These are phyloP conservation scores for Propithecus deckenii DNA, from an alignment of 2,797 vertebrate species.

Conservation along the genomic window DNA sequence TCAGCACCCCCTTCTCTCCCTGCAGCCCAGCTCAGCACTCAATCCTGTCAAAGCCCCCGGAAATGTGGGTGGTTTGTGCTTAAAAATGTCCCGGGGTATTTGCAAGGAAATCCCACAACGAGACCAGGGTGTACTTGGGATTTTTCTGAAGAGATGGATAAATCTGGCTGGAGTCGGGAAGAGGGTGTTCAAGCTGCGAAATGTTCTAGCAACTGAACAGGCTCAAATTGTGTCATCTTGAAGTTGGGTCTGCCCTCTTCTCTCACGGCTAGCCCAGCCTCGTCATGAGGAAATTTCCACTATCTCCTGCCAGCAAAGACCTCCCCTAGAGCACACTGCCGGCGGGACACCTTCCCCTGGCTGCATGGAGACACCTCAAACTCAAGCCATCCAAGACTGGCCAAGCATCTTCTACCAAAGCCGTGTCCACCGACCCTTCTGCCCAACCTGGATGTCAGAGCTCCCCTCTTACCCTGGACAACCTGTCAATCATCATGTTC, in stretches of 20 bases:
- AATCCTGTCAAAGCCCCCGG: neutral
- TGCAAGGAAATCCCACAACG: conserved; percentile 24
- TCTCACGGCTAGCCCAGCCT: neutral
- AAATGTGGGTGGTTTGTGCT: neutral
- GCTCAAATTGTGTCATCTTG: neutral
- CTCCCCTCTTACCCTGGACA: neutral
- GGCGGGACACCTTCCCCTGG: neutral
- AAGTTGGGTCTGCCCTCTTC: neutral
- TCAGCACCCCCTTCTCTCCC: neutral
- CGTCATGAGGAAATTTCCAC: neutral
- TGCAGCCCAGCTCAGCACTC: neutral
- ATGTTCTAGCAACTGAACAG: neutral
- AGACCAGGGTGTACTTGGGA: neutral
- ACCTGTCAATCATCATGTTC: neutral
- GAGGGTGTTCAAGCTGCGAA: neutral
- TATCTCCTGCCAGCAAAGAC: neutral
- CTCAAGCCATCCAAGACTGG: neutral
- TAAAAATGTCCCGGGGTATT: neutral
- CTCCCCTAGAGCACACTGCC: neutral
- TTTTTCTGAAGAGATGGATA: neutral
- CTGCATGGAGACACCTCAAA: neutral
- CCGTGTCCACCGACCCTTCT: neutral
- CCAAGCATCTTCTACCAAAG: neutral
- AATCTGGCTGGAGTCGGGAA: neutral
- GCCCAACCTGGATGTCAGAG: neutral